Percentiles rank a stretch among this genome's conserved stretches.
phyloP scores from a whole-genome alignment of 2,888 invertebrate species.

The Carcina quercana region DNA sequence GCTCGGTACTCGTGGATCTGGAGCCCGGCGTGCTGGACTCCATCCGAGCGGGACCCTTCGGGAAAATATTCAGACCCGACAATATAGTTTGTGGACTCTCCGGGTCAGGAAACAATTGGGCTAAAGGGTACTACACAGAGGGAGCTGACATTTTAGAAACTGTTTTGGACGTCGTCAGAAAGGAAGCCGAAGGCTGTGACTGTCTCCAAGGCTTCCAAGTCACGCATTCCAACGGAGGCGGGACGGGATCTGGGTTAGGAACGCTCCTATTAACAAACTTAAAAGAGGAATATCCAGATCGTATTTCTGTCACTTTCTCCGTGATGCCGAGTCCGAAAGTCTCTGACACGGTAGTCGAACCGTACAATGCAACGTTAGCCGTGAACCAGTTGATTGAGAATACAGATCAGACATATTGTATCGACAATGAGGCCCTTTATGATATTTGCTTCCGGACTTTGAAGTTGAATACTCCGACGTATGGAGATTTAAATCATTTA shows the following conservation, averaged over 20 bases:
- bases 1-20: slow-evolving; percentile 51
- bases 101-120: slow-evolving; percentile 76
- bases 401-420: slow-evolving; percentile 77
- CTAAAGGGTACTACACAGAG: slow-evolving; percentile 80
- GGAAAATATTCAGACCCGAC: slow-evolving; percentile 80
- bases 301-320: slow-evolving; percentile 79
- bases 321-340: slow-evolving; percentile 83
- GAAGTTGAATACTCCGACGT: slow-evolving; percentile 81
- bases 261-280: slow-evolving; percentile 79
- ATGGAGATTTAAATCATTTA: slow-evolving; percentile 80
- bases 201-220: slow-evolving; percentile 78
- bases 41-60: slow-evolving; percentile 77
- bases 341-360: slow-evolving; percentile 79
- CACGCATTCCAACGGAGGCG: slow-evolving; percentile 81
- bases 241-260: slow-evolving; percentile 83
- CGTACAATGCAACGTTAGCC: slow-evolving; percentile 81
- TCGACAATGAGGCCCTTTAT: slow-evolving; percentile 85
- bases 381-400: slow-evolving; percentile 80
- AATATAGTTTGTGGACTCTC: slow-evolving; percentile 78
- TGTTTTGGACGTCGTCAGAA: slow-evolving; percentile 68
- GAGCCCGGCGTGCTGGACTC: slow-evolving; percentile 75
- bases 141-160: slow-evolving; percentile 78
- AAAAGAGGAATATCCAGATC: slow-evolving; percentile 82
- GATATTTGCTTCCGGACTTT: slow-evolving; percentile 85
- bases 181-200: slow-evolving; percentile 79